Conservation (phyloP, 2,113 vertebrate genomes). For the Phrynocephalus versicolor region DNA sequence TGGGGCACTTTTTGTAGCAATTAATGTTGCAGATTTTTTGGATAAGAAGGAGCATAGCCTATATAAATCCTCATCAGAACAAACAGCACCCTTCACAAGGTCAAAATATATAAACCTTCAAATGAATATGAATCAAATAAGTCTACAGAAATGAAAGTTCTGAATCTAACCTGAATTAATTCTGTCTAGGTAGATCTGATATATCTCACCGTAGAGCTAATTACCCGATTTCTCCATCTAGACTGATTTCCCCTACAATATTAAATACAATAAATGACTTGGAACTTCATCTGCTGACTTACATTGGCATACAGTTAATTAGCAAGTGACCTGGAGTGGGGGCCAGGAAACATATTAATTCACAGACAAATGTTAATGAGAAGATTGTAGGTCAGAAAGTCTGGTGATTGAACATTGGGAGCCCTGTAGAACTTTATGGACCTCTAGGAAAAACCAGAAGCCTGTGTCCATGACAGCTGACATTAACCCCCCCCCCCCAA, state of each 20-base stretch:
- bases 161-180: slow-evolving; percentile 19
- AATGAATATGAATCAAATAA: slow-evolving; percentile 5
- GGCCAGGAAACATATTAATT: background rate
- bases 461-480: too few relatives aligned
- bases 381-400: background rate
- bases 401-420: too few relatives aligned
- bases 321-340: background rate
- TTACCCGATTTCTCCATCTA: background rate
- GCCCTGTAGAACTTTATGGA: background rate
- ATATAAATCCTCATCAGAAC: background rate
- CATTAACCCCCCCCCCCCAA: too few relatives aligned
- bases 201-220: background rate
- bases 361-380: background rate
- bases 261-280: slow-evolving; percentile 15
- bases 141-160: background rate
- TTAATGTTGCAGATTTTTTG: background rate
- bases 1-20: background rate
- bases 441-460: too few relatives aligned
- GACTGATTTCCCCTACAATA: background rate
- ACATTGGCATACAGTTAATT: slow-evolving; percentile 5
- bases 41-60: background rate
- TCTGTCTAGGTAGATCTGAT: background rate
- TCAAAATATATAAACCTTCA: background rate
- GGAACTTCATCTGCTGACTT: slow-evolving; percentile 2
- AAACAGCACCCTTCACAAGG: background rate